Base-by-base conservation (phyloP, 2,113 vertebrate species). In the Otis tarda region DNA sequence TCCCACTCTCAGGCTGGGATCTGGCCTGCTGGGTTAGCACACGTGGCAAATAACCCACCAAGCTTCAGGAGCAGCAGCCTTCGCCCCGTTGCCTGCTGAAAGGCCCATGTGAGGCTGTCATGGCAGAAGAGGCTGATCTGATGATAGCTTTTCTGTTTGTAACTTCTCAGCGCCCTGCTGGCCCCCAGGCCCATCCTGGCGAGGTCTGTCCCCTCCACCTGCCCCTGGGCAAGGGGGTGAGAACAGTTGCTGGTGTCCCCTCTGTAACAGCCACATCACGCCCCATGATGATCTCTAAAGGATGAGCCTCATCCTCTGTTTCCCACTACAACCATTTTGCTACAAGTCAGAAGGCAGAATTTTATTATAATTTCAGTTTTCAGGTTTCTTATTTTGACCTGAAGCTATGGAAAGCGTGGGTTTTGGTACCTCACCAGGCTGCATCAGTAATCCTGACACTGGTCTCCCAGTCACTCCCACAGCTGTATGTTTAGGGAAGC, bases 341-440 rank as follows among this genome's bases (percentile, higher is more conserved):
- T 68, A 22, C 7, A 60, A 75, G 27, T 57, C 56, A 49, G 52
- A 70, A 28, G 14, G 14, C 7, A 71, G 43, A 67, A 50, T 84
- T 87, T 70, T 78, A 41, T 53, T 79, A 24, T 28, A 4, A 28
- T 89, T 64, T 78, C 39, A 12, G 22, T 47, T 82, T 57, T 56
- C 41, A 57, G 8, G 8, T 9, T 64, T 93, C 85, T 90, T 2
- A 25, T 76, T 91, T 93, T 83, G 63, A 45, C 39, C 49, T 25
- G 23, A 39, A 88, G 60, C 56, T 71, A 5, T 28, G 43, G 43
- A 63, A 78, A 68, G 9, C 0, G 0, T 53, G 8, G 1, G 8
- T 65, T 92, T 84, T 78, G 25, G 21, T 88, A 63, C 15, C n/a
- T 92, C 5, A 1, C 50, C 35, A 49, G 43, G 18, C 20, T 76